These are phyloP conservation scores for Cotesia congregata DNA, from an alignment of 2,888 invertebrate genomes.

Conservation along the genomic window DNA sequence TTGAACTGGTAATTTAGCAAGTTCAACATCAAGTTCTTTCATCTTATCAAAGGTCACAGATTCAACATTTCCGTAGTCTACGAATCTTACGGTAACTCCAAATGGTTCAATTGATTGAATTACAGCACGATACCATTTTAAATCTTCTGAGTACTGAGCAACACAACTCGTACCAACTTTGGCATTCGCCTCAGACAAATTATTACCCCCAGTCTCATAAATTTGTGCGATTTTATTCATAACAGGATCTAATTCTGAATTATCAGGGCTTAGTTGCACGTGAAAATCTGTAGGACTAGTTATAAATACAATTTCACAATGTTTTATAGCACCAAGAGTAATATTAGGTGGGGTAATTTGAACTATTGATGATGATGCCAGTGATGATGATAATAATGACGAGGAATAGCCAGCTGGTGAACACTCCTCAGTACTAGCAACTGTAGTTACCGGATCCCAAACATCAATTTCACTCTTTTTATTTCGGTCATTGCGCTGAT, in stretches of 20 bases:
- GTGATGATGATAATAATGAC: no score
- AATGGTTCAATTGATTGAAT: conserved; percentile 71
- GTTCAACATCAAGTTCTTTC: conserved; percentile 64
- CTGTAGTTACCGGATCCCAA: conserved; percentile 19
- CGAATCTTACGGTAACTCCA: conserved; percentile 74
- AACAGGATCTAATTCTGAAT: conserved; percentile 54
- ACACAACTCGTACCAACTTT: conserved; percentile 57
- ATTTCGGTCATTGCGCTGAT: conserved; percentile 15
- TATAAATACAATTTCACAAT: conserved; percentile 58
- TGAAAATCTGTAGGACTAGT: conserved; percentile 61
- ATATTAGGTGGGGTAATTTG: conserved; percentile 53
- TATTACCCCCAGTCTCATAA: conserved; percentile 57
- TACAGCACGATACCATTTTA: conserved; percentile 80
- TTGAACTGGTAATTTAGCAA: conserved; percentile 62
- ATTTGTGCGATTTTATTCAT: conserved; percentile 58
- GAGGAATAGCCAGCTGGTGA: neutral
- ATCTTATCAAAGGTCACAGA: conserved; percentile 71
- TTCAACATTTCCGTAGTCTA: conserved; percentile 84
- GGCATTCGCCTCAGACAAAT: conserved; percentile 49
- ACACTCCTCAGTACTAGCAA: neutral
- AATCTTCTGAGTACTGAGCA: conserved; percentile 71
- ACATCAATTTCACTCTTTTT: conserved; percentile 27
- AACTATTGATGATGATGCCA: neutral
- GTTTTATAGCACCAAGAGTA: conserved; percentile 55
- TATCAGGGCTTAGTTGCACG: conserved; percentile 60